Conservation (phyloP, 2,797 vertebrate genomes). For the Parotocinclus haroldoi region DNA sequence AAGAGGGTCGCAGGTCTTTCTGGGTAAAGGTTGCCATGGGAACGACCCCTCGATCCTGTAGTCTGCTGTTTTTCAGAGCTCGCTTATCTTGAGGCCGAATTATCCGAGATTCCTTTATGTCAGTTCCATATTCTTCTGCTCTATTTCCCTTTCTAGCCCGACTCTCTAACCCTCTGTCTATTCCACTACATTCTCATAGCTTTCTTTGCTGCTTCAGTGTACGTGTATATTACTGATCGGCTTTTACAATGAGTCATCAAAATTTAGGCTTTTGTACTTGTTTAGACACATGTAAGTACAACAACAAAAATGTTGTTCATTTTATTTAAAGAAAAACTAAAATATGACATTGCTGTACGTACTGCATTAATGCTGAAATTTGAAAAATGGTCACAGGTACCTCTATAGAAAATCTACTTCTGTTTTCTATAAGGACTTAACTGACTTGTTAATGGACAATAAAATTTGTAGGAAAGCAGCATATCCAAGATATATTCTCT, state of each 20-base stretch:
- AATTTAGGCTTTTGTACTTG: too few relatives aligned
- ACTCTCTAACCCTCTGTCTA: slow-evolving; percentile 46
- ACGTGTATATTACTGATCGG: slow-evolving; percentile 24
- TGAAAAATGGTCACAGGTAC: too few relatives aligned
- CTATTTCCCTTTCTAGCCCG: too few relatives aligned
- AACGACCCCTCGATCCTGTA: slow-evolving; percentile 69
- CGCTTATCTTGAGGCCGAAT: slow-evolving; percentile 66
- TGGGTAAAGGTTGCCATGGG: slow-evolving; percentile 78
- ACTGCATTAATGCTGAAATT: too few relatives aligned
- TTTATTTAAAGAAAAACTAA: slow-evolving; percentile 4
- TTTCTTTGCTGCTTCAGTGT: slow-evolving; percentile 18
- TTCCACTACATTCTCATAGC: slow-evolving; percentile 20
- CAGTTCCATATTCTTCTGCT: slow-evolving; percentile 75
- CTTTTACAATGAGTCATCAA: slow-evolving; percentile 36
- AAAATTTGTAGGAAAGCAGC: too few relatives aligned
- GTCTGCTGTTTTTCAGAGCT: slow-evolving; percentile 70
- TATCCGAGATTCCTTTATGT: slow-evolving; percentile 71
- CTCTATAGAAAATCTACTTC: too few relatives aligned
- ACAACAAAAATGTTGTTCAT: neutral
- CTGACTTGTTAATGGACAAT: too few relatives aligned
- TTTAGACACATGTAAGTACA: slow-evolving; percentile 6
- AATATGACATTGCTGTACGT: too few relatives aligned
- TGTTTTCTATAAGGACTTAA: too few relatives aligned
- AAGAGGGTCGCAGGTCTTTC: slow-evolving; percentile 60
- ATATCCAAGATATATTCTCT: too few relatives aligned